phyloP scores from a whole-genome alignment of 2,113 vertebrate genomes.

The Protobothrops flavoviridis region DNA sequence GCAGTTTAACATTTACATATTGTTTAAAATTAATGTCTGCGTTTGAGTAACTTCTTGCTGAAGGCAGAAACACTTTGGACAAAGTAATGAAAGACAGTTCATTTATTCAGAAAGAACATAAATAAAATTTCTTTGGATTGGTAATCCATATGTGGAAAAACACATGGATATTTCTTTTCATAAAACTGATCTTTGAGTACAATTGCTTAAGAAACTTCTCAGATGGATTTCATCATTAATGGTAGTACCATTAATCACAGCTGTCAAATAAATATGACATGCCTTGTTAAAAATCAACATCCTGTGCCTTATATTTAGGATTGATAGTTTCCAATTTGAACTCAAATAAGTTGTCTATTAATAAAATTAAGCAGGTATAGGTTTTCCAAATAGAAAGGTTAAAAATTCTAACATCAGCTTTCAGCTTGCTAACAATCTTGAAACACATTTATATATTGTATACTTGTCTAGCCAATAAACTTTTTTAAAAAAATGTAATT shows the following conservation, averaged over 20 bases:
- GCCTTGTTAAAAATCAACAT: not conserved
- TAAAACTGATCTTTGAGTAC: not conserved
- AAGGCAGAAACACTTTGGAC: slow-evolving; percentile 15
- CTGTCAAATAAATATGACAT: not conserved
- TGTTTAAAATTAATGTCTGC: slow-evolving; percentile 24
- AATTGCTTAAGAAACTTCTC: not conserved
- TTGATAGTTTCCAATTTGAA: not conserved
- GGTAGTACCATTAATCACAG: not conserved
- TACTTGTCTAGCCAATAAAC: slow-evolving; percentile 14
- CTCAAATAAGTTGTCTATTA: not conserved
- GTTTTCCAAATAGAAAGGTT: not conserved
- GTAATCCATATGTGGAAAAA: not conserved
- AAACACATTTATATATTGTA: not conserved
- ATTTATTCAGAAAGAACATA: slow-evolving; percentile 41
- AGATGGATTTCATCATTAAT: not conserved
- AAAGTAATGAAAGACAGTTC: slow-evolving; percentile 41
- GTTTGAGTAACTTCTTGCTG: slow-evolving; percentile 23
- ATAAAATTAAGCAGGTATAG: not conserved
- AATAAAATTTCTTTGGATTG: slow-evolving; percentile 46
- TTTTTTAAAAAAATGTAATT: not conserved
- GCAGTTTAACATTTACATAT: slow-evolving; percentile 17
- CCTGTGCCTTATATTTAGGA: not conserved
- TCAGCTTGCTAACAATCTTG: slow-evolving; percentile 15
- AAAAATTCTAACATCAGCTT: not conserved
- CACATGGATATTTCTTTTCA: not conserved